Base-by-base conservation (phyloP, 2,888 invertebrate species). In the Thymelicus sylvestris region DNA sequence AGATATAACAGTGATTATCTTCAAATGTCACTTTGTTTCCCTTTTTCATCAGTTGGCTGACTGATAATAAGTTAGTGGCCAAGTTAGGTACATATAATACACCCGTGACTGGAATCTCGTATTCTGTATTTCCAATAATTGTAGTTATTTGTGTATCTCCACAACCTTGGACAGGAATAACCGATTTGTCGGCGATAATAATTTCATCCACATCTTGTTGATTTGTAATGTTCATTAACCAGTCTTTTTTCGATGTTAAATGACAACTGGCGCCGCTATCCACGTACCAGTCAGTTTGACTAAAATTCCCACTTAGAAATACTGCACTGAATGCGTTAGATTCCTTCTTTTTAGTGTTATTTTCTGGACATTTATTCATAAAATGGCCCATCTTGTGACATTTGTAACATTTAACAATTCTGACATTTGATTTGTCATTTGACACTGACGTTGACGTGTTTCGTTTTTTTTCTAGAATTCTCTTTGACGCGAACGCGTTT, bases 41-140 rank as follows among this genome's bases (percentile, higher is more conserved):
- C 5, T 72, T 73, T 2, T 13, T 65, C 1, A 74, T 61, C 50
- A 75, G 48, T 62, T 77, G 67, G 57, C 81, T 80, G 0, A 80
- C 79, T 0, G 74, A 75, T 44, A 77, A 66, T 15, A 76, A 68
- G 48, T 74, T 74, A 8, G 72, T 74, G 5, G 72, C 47, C 38
- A 74, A 50, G 6, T 72, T 66, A 10, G 74, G 74, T 4, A 72
- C 66, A 66, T 12, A 70, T 66, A n/a, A n/a, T n/a, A n/a, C n/a
- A 12, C 12, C 44, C 6, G 2, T 67, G 0, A 66, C 52, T 15
- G 38, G 7, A 31, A 64, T 71, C 19, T 73, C 67, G 52, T 61
- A 66, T 15, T 73, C 68, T 19, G 41, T 69, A 52, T 64, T 39
- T 67, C 61, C 66, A 52, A 67, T 70, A 61, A 70, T 15, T 64